Conservation (phyloP, 2,888 invertebrate species). For the Eristalis intricaria region DNA sequence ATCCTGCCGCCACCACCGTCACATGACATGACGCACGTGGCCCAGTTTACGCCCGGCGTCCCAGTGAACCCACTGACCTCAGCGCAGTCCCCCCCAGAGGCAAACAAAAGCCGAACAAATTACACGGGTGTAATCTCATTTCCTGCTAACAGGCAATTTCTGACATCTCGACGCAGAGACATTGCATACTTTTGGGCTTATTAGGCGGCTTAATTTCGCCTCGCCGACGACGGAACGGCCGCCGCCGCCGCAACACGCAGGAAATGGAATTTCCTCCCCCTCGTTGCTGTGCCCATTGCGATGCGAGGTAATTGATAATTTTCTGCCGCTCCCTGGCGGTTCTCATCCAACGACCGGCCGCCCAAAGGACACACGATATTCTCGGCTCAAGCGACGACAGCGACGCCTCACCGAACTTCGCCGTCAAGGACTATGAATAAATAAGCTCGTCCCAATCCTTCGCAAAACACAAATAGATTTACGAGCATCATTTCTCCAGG, state of each 20-base stretch:
- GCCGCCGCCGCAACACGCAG: neutral
- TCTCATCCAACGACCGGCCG: neutral
- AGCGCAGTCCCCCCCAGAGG: neutral
- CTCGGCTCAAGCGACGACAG: neutral
- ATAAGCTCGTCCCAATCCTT: conserved; percentile 3
- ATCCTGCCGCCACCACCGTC: conserved; percentile 13
- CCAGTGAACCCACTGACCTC: neutral
- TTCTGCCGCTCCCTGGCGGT: neutral
- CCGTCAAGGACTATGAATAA: conserved; percentile 22
- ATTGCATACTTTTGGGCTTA: conserved; percentile 12
- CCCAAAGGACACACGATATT: neutral
- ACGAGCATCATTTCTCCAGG: neutral
- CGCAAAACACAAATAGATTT: conserved; percentile 24
- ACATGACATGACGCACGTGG: neutral
- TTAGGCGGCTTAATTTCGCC: conserved; percentile 16
- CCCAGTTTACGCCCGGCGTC: neutral
- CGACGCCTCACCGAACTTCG: neutral
- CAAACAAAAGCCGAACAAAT: conserved; percentile 39
- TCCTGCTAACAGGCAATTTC: conserved; percentile 50
- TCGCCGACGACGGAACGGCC: neutral
- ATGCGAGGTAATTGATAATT: conserved; percentile 30
- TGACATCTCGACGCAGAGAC: conserved; percentile 16
- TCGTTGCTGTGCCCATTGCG: neutral
- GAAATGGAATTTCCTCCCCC: neutral
- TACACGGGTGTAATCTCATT: conserved; percentile 53